phyloP scores from a whole-genome alignment of 2,888 invertebrate genomes.

The Silvanus unidentatus region DNA sequence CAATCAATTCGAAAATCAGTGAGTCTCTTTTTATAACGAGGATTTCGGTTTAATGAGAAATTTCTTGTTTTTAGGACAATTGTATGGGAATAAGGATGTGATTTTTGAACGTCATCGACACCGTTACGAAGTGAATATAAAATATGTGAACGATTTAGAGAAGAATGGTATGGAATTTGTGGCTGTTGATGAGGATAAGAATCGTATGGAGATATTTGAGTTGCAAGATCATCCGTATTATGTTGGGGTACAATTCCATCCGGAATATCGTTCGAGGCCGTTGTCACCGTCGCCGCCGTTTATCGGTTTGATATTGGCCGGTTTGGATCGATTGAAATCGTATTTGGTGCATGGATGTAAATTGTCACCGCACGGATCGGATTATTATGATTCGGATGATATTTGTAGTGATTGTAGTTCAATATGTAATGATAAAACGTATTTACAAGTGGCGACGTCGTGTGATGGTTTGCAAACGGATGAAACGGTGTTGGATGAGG shows the following conservation, averaged over 20 bases:
- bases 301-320: constrained; percentile 86
- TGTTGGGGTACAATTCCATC: constrained; percentile 95
- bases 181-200: constrained; percentile 72
- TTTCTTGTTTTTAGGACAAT: constrained; percentile 50
- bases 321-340: constrained; percentile 70
- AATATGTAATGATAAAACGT: background rate
- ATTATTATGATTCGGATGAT: constrained; percentile 61
- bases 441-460: too few species aligned
- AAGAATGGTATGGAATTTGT: constrained; percentile 84
- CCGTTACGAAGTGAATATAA: constrained; percentile 94
- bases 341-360: constrained; percentile 70
- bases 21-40: constrained; percentile 39
- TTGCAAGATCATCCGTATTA: constrained; percentile 86
- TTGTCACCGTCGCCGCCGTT: constrained; percentile 92
- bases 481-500: constrained; percentile 32
- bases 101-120: constrained; percentile 96
- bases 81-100: constrained; percentile 69
- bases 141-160: constrained; percentile 72
- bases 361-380: constrained; percentile 64
- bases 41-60: background rate
- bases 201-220: constrained; percentile 92
- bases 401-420: background rate
- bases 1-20: constrained; percentile 57
- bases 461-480: constrained; percentile 3
- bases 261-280: constrained; percentile 92